Evolutionary conservation across 2,113 vertebrate species (phyloP).

Genomic region (Clarias gariepinus): DNA sequence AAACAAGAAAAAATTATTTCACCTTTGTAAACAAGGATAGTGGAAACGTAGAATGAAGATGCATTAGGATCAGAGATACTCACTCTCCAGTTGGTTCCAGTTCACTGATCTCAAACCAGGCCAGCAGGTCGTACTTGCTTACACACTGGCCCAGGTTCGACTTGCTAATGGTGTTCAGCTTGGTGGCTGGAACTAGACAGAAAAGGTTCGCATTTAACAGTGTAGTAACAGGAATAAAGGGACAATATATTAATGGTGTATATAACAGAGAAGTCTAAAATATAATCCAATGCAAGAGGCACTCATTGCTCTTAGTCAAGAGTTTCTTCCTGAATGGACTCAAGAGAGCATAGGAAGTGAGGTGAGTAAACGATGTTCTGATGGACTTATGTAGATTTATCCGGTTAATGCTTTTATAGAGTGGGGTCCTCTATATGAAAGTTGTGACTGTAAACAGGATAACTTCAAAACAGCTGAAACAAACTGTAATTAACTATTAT

Average conservation of each 20-base stretch:
- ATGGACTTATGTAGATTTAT: not conserved
- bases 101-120: conserved; percentile 99
- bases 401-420: not conserved
- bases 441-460: not conserved
- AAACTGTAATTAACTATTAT: not conserved
- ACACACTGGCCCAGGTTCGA: conserved; percentile 92
- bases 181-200: conserved; percentile 89
- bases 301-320: not conserved
- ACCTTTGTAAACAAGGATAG: not conserved
- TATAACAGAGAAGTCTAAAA: not conserved
- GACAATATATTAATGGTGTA: not conserved
- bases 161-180: conserved; percentile 94
- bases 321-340: not conserved
- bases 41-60: not conserved
- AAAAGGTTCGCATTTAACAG: conserved; percentile 21
- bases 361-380: not conserved
- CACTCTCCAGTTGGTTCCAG: conserved; percentile 98
- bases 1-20: conserved; percentile 8
- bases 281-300: not conserved
- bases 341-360: not conserved
- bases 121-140: conserved; percentile 96
- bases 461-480: not conserved
- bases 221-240: not conserved
- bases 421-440: too few species aligned
- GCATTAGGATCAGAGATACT: conserved; percentile 63